Percentiles rank a stretch among this genome's conserved stretches.
These are phyloP conservation scores for Cynodonichthys magdalenae DNA, from an alignment of 2,797 vertebrate species.

Conservation along the genomic window DNA sequence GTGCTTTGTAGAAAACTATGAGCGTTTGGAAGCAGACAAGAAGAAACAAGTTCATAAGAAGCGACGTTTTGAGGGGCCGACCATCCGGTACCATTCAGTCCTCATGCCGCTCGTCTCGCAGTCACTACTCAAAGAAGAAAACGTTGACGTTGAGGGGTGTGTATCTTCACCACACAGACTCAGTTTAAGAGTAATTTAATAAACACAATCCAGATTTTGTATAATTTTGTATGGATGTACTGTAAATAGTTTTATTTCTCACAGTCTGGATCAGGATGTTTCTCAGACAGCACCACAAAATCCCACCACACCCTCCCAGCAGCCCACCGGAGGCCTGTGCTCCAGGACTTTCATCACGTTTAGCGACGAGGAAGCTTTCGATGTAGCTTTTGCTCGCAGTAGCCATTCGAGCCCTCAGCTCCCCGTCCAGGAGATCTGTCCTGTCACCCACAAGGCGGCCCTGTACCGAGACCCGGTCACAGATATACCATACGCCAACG, in stretches of 20 bases:
- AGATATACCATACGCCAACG: slow-evolving; percentile 92
- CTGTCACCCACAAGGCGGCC: slow-evolving; percentile 91
- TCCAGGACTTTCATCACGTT: slow-evolving; percentile 94
- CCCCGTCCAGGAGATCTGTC: slow-evolving; percentile 90
- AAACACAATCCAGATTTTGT: background rate
- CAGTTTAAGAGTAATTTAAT: background rate
- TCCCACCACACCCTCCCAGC: slow-evolving; percentile 50
- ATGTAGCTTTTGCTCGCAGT: slow-evolving; percentile 78
- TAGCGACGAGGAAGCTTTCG: slow-evolving; percentile 90
- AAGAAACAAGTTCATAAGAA: slow-evolving; percentile 98
- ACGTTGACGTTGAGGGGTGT: slow-evolving; percentile 94
- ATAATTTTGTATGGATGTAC: background rate
- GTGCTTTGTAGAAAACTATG: slow-evolving; percentile 88
- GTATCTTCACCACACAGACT: slow-evolving; percentile 9
- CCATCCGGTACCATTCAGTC: slow-evolving; percentile 91
- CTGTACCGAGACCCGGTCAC: slow-evolving; percentile 94
- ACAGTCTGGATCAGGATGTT: slow-evolving; percentile 89
- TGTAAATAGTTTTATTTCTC: slow-evolving; percentile 1
- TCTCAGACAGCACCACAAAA: slow-evolving; percentile 64
- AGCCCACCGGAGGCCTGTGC: slow-evolving; percentile 75
- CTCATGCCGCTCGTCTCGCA: slow-evolving; percentile 91
- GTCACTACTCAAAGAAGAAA: slow-evolving; percentile 88
- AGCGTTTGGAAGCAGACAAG: slow-evolving; percentile 94
- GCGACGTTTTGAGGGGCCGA: slow-evolving; percentile 88
- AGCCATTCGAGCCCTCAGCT: slow-evolving; percentile 66